Evolutionary conservation across 2,888 invertebrate species (phyloP).

Genomic region (Gibbula magus): DNA sequence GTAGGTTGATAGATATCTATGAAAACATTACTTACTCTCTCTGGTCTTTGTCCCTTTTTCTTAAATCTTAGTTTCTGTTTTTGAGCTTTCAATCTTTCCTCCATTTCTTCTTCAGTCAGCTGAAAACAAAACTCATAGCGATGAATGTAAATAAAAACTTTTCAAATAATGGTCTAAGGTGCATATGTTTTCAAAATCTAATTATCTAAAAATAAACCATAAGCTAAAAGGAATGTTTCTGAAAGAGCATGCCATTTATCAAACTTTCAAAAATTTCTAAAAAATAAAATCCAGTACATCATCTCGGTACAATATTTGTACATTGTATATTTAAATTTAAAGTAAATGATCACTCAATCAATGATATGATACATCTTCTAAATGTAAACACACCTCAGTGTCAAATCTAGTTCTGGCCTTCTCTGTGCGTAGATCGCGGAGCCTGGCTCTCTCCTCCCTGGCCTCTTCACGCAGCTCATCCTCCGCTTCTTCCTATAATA

Average conservation of each 20-base stretch:
- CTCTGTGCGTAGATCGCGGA: conserved; percentile 50
- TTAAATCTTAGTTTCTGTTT: not conserved
- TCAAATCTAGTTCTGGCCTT: conserved; percentile 59
- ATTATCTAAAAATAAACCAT: too few relatives aligned
- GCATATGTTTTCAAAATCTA: not conserved
- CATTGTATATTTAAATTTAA: too few relatives aligned
- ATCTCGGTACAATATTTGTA: too few relatives aligned
- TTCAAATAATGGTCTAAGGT: not conserved
- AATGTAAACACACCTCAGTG: conserved; percentile 46
- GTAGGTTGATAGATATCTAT: too few relatives aligned
- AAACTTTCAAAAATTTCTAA: too few relatives aligned
- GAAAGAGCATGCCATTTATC: too few relatives aligned
- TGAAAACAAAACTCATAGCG: not conserved
- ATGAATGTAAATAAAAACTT: not conserved
- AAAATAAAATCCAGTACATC: too few relatives aligned
- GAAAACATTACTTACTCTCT: not conserved
- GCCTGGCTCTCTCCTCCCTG: conserved; percentile 53
- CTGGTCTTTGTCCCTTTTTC: not conserved
- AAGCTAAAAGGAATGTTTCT: too few relatives aligned
- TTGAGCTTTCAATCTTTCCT: not conserved
- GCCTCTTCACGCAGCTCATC: conserved; percentile 58
- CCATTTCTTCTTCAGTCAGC: conserved; percentile 16
- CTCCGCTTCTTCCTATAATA: conserved; percentile 62
- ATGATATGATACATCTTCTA: not conserved
- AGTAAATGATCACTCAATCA: not conserved